These are phyloP conservation scores for Oreortyx pictus DNA, from an alignment of 2,797 vertebrate genomes.

Conservation along the genomic window DNA sequence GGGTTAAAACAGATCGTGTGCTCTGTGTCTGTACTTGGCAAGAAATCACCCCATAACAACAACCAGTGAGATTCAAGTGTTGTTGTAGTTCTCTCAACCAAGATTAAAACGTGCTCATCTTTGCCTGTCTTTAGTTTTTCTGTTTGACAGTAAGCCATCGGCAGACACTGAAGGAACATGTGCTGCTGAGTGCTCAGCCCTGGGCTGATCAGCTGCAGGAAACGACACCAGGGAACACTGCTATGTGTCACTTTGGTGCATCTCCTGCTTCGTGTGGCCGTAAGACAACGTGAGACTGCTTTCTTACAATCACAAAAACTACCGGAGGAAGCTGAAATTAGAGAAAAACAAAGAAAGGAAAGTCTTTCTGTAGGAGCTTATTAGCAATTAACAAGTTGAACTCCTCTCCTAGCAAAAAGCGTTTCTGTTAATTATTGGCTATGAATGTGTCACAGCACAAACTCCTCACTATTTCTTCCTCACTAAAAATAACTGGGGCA, in stretches of 20 bases:
- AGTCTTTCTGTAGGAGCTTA: not conserved
- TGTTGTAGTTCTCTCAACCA: not conserved
- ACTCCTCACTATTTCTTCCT: conserved; percentile 2
- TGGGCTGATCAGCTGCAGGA: not conserved
- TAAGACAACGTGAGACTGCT: not conserved
- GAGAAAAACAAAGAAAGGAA: not conserved
- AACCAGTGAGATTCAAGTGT: not conserved
- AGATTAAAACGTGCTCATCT: not conserved
- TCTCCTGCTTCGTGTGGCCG: not conserved
- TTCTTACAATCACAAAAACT: not conserved
- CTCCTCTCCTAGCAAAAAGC: not conserved
- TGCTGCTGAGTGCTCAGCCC: too few relatives aligned
- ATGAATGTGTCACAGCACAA: not conserved
- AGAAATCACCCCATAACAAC: not conserved
- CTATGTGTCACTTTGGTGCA: not conserved
- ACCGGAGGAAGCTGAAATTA: not conserved
- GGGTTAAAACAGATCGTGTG: not conserved
- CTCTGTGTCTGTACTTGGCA: not conserved
- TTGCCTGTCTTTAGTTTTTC: not conserved
- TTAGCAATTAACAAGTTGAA: not conserved
- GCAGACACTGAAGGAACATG: not conserved
- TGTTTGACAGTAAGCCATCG: not conserved
- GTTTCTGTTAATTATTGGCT: conserved; percentile 13
- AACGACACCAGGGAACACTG: not conserved
- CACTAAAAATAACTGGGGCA: conserved; percentile 21